Conservation (phyloP, 2,797 vertebrate species). For the Podargus strigoides region DNA sequence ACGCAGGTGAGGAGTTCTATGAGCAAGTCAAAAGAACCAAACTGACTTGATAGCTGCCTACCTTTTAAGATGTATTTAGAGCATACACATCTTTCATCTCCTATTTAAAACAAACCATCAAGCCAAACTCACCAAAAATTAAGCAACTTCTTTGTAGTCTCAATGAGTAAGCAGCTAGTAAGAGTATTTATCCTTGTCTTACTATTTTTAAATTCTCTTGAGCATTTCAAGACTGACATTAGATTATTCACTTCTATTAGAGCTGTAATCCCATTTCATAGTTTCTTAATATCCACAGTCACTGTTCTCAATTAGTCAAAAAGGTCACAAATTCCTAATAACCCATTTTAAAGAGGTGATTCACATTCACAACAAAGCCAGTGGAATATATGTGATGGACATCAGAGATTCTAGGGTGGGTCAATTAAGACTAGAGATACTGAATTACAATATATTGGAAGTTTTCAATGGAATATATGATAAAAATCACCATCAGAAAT, state of each 20-base stretch:
- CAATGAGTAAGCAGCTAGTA: background rate
- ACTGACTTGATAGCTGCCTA: background rate
- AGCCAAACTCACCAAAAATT: background rate
- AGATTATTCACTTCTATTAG: background rate
- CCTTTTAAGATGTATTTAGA: background rate
- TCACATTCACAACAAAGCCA: background rate
- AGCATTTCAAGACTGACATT: background rate
- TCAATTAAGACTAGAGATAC: background rate
- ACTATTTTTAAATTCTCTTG: background rate
- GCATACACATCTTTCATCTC: background rate
- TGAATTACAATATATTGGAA: background rate
- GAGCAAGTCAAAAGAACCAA: background rate
- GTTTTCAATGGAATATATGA: background rate
- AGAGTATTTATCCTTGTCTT: background rate
- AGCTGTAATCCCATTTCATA: background rate
- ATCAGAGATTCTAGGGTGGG: background rate
- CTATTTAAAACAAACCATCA: background rate
- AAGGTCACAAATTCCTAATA: background rate
- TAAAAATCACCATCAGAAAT: background rate
- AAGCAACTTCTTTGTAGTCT: background rate
- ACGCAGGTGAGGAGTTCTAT: fast-evolving
- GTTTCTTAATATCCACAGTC: background rate
- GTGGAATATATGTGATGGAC: background rate
- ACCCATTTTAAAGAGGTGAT: background rate
- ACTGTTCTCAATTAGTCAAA: background rate